Evolutionary conservation across 64 coral and sea anemone species (phyloP).

Genomic region (Actinia equina): DNA sequence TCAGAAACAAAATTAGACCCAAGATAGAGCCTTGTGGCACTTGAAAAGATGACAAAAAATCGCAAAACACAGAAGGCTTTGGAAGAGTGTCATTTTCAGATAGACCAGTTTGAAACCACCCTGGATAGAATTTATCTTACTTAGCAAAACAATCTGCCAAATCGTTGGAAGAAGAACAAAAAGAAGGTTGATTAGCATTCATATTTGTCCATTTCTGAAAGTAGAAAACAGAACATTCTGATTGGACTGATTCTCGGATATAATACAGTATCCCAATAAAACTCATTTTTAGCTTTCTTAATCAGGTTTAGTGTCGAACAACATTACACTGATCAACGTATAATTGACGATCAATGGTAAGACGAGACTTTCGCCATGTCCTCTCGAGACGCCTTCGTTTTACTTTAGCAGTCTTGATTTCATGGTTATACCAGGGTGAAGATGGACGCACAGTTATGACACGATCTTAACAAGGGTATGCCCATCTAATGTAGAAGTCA

Average conservation of each 20-base stretch:
- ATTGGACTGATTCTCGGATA: slow-evolving; percentile 10
- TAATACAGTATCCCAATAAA: background rate
- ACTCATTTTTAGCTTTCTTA: background rate
- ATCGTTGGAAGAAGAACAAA: background rate
- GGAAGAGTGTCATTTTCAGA: too few species aligned
- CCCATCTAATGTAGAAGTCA: too few species aligned
- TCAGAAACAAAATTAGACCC: too few species aligned
- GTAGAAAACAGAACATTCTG: slow-evolving; percentile 9
- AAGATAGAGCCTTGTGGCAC: too few species aligned
- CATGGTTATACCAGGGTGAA: background rate
- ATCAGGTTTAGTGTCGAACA: background rate
- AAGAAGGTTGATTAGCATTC: background rate
- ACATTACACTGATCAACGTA: slow-evolving; percentile 35
- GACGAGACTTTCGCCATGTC: slow-evolving; percentile 10
- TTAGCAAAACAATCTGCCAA: background rate
- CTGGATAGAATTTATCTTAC: background rate
- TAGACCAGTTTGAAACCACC: background rate
- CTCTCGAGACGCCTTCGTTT: slow-evolving; percentile 25
- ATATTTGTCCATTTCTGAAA: too few species aligned
- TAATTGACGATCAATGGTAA: background rate
- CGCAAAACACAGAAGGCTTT: too few species aligned
- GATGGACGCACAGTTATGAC: too few species aligned
- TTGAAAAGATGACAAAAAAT: too few species aligned
- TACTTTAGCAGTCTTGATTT: slow-evolving; percentile 14
- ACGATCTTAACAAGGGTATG: too few species aligned